These are phyloP conservation scores for Cataglyphis hispanica DNA, from an alignment of 1,140 invertebrate genomes.

Conservation along the genomic window DNA sequence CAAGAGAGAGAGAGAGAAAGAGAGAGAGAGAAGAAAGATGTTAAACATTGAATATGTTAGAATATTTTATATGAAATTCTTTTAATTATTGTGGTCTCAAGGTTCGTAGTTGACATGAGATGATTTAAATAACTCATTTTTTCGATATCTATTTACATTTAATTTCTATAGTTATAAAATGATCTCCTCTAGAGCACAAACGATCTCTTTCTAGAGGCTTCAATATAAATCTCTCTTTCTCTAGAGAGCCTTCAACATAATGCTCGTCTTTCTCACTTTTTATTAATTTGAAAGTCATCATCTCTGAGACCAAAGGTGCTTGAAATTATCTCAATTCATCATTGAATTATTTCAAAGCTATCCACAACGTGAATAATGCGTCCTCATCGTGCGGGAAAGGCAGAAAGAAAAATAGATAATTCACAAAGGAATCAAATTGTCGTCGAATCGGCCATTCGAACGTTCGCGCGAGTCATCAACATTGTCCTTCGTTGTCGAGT, in stretches of 20 bases:
- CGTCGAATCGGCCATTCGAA: slow-evolving; percentile 44
- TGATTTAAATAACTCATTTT: neutral
- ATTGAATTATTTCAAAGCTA: slow-evolving; percentile 33
- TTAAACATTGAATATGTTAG: neutral
- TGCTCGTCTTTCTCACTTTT: neutral
- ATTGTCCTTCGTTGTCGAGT: slow-evolving; percentile 67
- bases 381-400: slow-evolving; percentile 8
- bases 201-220: neutral
- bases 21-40: neutral
- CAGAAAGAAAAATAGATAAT: slow-evolving; percentile 38
- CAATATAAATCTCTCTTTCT: neutral
- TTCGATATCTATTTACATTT: neutral
- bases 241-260: neutral
- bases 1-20: neutral
- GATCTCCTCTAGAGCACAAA: no score
- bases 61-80: neutral
- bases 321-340: slow-evolving; percentile 10
- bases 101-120: neutral
- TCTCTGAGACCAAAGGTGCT: slow-evolving; percentile 9
- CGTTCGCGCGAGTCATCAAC: slow-evolving; percentile 65
- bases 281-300: slow-evolving; percentile 45
- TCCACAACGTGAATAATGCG: slow-evolving; percentile 21
- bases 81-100: slow-evolving; percentile 18
- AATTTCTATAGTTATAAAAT: neutral
- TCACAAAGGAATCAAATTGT: slow-evolving; percentile 45